Evolutionary conservation across 1,140 invertebrate genomes (phyloP).

Genomic region (Bombus cullumanus): DNA sequence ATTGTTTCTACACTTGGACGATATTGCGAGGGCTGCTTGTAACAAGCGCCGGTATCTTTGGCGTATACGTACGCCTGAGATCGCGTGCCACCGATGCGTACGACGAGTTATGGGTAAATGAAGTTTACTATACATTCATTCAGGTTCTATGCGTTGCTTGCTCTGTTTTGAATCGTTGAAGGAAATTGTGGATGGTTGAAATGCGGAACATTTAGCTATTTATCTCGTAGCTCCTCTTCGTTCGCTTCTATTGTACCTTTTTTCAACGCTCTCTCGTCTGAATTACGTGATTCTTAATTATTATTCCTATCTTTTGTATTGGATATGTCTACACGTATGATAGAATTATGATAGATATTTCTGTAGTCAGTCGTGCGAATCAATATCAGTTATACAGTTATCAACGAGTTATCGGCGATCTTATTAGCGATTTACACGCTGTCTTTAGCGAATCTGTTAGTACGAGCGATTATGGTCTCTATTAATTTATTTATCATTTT

Average conservation of each 20-base stretch:
- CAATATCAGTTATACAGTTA: too few species aligned
- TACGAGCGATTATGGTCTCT: too few species aligned
- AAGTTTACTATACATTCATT: conserved; percentile 5
- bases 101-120: neutral
- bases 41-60: neutral
- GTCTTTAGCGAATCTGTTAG: too few species aligned
- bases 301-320: neutral
- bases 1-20: conserved; percentile 30
- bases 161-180: neutral
- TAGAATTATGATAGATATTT: too few species aligned
- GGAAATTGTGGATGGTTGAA: neutral
- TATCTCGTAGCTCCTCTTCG: neutral
- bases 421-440: too few species aligned
- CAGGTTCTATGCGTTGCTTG: neutral
- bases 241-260: neutral
- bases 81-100: neutral
- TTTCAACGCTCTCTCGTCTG: rapidly evolving
- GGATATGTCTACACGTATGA: too few species aligned
- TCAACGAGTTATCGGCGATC: too few species aligned
- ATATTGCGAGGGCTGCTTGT: neutral
- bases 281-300: neutral
- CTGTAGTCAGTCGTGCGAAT: too few species aligned
- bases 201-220: neutral
- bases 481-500: too few species aligned
- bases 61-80: neutral